Conservation (phyloP, 2,797 vertebrate species). For the Diceros bicornis region DNA sequence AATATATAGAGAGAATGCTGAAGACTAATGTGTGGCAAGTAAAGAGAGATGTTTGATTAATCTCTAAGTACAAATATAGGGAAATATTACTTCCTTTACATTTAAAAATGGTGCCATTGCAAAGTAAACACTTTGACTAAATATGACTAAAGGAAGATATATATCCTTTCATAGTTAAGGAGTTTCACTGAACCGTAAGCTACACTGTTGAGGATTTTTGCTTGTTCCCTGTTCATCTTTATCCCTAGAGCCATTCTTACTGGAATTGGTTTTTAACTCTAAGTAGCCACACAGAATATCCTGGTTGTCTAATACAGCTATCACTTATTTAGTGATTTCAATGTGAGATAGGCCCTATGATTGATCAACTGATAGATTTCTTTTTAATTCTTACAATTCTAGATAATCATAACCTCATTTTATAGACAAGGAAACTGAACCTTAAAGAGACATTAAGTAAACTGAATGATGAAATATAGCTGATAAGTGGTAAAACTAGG, state of each 20-base stretch:
- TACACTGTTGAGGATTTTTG: not conserved
- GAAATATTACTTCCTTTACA: not conserved
- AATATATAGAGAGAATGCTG: not conserved
- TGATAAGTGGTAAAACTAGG: not conserved
- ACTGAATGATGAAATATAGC: not conserved
- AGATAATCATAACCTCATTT: not conserved
- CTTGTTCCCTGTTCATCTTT: not conserved
- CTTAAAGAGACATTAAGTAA: not conserved
- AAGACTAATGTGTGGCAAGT: not conserved
- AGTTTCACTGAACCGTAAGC: not conserved
- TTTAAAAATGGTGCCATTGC: not conserved
- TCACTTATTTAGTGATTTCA: not conserved
- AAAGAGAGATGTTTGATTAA: not conserved
- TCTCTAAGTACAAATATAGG: not conserved
- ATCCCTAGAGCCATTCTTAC: not conserved
- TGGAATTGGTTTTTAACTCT: not conserved
- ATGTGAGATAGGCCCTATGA: not conserved
- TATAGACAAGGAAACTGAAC: slow-evolving; percentile 9
- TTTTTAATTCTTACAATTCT: slow-evolving; percentile 5
- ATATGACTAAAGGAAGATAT: not conserved
- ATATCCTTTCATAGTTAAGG: not conserved
- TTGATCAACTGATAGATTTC: not conserved
- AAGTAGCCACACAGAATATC: not conserved
- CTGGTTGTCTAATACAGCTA: not conserved
- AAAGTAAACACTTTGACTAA: not conserved